phyloP scores from a whole-genome alignment of 2,888 invertebrate genomes.

The Ormyrus thymus region DNA sequence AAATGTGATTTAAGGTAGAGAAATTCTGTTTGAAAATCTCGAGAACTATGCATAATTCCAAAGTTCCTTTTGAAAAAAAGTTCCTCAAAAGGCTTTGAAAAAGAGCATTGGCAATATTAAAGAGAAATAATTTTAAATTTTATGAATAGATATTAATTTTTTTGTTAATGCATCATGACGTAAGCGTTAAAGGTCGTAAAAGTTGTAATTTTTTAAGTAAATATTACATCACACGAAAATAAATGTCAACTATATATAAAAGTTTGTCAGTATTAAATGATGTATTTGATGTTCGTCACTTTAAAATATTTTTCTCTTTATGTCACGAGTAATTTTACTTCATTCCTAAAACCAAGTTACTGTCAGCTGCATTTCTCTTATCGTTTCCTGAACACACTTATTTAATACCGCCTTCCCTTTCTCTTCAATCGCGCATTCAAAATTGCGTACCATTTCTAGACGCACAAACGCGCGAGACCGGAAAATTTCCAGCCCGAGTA shows the following conservation, averaged over 20 bases:
- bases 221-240: not conserved
- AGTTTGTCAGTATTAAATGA: not conserved
- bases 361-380: no score
- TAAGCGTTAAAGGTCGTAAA: not conserved
- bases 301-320: no score
- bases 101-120: not conserved
- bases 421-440: no score
- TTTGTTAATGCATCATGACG: not conserved
- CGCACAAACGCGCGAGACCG: no score
- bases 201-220: not conserved
- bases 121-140: not conserved
- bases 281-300: not conserved
- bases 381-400: no score
- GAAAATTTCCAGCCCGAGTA: no score
- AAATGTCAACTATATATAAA: not conserved
- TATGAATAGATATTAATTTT: not conserved
- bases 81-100: not conserved
- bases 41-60: not conserved
- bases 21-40: no score
- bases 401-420: no score
- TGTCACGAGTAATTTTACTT: no score
- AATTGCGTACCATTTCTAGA: no score
- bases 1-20: no score
- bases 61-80: not conserved
- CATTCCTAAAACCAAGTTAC: no score